phyloP scores from a whole-genome alignment of 1,140 invertebrate genomes.

The Helicoverpa armigera region DNA sequence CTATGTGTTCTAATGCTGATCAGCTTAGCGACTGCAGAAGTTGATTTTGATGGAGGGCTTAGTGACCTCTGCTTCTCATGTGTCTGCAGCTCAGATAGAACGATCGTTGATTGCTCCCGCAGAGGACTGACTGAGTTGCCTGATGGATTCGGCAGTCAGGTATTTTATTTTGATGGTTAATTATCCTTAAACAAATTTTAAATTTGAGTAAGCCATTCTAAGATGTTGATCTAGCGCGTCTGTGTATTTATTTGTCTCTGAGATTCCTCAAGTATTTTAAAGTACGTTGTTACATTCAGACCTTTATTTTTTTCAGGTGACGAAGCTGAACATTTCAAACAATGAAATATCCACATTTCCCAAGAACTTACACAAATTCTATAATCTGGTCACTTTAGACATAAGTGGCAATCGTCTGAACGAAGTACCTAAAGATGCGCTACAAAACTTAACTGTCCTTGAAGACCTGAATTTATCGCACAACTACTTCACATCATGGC shows the following conservation, averaged over 20 bases:
- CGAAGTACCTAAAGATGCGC: constrained; percentile 74
- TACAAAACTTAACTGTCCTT: constrained; percentile 85
- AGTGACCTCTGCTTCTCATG: constrained; percentile 73
- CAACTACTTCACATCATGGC: constrained; percentile 87
- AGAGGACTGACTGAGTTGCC: constrained; percentile 73
- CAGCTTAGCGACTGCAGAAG: constrained; percentile 59
- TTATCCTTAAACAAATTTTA: too few species aligned
- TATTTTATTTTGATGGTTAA: constrained; percentile 40
- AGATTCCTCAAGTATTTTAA: too few species aligned
- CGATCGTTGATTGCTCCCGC: constrained; percentile 72
- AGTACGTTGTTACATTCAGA: background rate
- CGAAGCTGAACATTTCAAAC: constrained; percentile 87
- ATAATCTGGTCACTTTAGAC: constrained; percentile 86
- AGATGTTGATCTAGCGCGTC: too few species aligned
- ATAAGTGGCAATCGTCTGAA: constrained; percentile 86
- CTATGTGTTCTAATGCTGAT: constrained; percentile 62
- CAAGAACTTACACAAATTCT: constrained; percentile 71
- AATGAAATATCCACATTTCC: constrained; percentile 88
- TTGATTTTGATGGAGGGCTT: constrained; percentile 67
- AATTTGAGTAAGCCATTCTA: too few species aligned
- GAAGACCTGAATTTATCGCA: constrained; percentile 85
- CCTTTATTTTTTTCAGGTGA: constrained; percentile 77
- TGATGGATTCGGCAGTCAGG: constrained; percentile 67
- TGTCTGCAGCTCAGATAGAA: constrained; percentile 69
- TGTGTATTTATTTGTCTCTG: too few species aligned